A percentile compares a stretch with the other conserved stretches of the same genome.
Conservation (phyloP, 2,888 invertebrate genomes). For the Chorisops tibialis region DNA sequence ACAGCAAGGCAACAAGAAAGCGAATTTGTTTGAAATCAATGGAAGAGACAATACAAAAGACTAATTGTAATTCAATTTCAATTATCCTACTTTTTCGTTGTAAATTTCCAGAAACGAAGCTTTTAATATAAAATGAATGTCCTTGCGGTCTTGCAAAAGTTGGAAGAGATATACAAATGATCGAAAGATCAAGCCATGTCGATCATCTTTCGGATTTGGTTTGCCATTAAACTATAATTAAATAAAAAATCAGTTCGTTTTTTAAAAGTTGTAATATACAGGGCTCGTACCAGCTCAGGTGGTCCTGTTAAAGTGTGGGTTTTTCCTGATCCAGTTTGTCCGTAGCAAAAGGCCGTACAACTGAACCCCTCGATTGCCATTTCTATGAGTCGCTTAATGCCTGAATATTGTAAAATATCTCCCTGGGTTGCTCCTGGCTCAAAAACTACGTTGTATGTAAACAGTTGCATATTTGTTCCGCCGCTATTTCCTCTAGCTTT, state of each 20-base stretch:
- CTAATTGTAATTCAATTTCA: conserved; percentile 22
- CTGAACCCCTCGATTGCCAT: conserved; percentile 94
- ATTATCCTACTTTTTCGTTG: conserved; percentile 80
- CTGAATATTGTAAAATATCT: conserved; percentile 86
- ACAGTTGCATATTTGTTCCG: conserved; percentile 75
- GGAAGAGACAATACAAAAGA: conserved; percentile 33
- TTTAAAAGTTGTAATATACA: background rate
- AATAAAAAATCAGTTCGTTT: background rate
- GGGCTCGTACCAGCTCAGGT: conserved; percentile 71
- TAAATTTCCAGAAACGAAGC: conserved; percentile 95
- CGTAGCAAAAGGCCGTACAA: conserved; percentile 93
- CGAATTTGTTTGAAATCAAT: background rate
- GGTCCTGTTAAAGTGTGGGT: conserved; percentile 94
- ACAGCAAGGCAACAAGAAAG: no score
- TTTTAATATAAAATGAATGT: conserved; percentile 78
- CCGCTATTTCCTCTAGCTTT: conserved; percentile 54
- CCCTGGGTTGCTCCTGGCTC: conserved; percentile 81
- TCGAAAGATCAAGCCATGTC: conserved; percentile 85
- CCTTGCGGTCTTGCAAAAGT: conserved; percentile 71
- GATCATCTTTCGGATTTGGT: conserved; percentile 64
- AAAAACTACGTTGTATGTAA: conserved; percentile 92
- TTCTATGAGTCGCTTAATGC: conserved; percentile 83
- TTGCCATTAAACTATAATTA: conserved; percentile 60
- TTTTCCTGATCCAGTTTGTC: conserved; percentile 95
- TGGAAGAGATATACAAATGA: conserved; percentile 88